Percentiles rank a stretch among this genome's conserved stretches.
phyloP scores from a whole-genome alignment of 2,113 vertebrate species.

The Tyrannus savana region DNA sequence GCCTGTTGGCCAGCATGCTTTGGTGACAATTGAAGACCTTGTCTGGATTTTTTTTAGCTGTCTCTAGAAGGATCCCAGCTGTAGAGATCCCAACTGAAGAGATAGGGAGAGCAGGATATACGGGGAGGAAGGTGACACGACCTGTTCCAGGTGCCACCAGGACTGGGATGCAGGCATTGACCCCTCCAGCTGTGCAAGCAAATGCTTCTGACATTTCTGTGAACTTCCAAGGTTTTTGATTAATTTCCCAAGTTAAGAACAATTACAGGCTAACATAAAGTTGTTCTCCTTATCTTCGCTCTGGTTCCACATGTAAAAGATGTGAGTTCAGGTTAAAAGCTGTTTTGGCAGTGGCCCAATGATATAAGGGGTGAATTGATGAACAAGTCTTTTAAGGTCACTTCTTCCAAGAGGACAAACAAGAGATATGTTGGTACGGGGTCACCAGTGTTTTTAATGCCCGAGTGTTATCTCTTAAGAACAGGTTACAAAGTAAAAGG shows the following conservation, averaged over 20 bases:
- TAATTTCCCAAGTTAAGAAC: not conserved
- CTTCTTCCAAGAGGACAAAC: not conserved
- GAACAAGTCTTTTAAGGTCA: not conserved
- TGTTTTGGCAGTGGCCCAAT: not conserved
- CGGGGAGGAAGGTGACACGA: accelerated
- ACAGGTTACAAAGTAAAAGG: not conserved
- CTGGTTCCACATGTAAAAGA: not conserved
- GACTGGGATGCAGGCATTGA: not conserved
- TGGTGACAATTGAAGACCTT: not conserved
- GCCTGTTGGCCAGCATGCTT: accelerated
- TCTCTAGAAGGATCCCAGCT: not conserved
- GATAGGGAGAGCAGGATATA: not conserved
- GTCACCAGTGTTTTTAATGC: not conserved
- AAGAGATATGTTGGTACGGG: not conserved
- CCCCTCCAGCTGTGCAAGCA: not conserved
- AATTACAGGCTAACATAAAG: not conserved
- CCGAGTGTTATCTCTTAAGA: not conserved
- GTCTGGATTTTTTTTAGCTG: not conserved
- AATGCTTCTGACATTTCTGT: not conserved
- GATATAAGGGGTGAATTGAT: not conserved
- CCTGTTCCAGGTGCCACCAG: not conserved
- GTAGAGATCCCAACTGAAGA: not conserved
- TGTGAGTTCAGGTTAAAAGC: not conserved
- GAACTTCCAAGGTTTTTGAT: not conserved
- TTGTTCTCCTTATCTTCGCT: not conserved